Evolutionary conservation across 2,797 vertebrate genomes (phyloP).

Genomic region (Craterocephalus amniculus): DNA sequence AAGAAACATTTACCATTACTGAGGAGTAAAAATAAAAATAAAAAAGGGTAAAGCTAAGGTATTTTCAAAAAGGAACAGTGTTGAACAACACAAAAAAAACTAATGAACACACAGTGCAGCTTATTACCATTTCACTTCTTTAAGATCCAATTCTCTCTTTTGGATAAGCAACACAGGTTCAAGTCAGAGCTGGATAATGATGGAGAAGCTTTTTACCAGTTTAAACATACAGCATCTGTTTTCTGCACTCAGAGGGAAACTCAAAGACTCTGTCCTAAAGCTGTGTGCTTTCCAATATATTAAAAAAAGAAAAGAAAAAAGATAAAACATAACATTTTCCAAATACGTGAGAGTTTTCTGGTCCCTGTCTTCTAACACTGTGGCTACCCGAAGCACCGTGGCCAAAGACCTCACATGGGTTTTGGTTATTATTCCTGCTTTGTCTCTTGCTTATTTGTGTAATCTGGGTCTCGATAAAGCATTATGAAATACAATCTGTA

Average conservation of each 20-base stretch:
- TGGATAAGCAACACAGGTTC: constrained; percentile 20
- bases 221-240: constrained; percentile 45
- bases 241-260: constrained; percentile 52
- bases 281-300: constrained; percentile 59
- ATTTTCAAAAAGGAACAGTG: constrained; percentile 43
- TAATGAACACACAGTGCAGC: constrained; percentile 65
- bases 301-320: constrained; percentile 59
- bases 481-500: constrained; percentile 85
- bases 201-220: constrained; percentile 25
- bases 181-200: constrained; percentile 42
- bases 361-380: constrained; percentile 57
- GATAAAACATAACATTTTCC: constrained; percentile 58
- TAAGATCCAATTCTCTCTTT: constrained; percentile 15
- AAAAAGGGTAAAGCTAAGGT: constrained; percentile 21
- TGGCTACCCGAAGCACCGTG: constrained; percentile 55
- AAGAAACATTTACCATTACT: constrained; percentile 17
- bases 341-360: constrained; percentile 57
- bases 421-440: constrained; percentile 83
- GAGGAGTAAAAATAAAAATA: constrained; percentile 46
- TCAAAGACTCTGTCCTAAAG: constrained; percentile 47
- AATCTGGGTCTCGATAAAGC: constrained; percentile 80
- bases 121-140: constrained; percentile 34
- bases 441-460: constrained; percentile 82
- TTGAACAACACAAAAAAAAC: constrained; percentile 55
- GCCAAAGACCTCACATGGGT: constrained; percentile 79